Base-by-base conservation (phyloP, 2,113 vertebrate genomes). In the Geococcyx californianus region DNA sequence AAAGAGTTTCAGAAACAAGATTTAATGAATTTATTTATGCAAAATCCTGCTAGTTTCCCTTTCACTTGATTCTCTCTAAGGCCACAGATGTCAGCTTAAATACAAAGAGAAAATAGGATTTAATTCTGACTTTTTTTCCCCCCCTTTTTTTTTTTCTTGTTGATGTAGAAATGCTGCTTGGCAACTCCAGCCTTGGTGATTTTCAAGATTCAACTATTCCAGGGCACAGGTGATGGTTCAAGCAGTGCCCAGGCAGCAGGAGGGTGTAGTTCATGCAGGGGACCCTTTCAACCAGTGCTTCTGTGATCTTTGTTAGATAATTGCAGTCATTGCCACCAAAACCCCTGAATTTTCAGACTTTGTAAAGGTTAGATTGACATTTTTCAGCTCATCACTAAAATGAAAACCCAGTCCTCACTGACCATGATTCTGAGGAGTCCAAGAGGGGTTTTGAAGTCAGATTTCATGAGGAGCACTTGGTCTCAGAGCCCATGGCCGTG, bases 281-380 rank as follows among this genome's bases (percentile, higher is more conserved):
- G 10, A 47, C 52, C 42, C 23, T 56, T 72, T 60, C 45, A 12
- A 36, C 11, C 62, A 78, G 9, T 31, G 23, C 20, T 63, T 33
- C 64, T 42, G 51, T 10, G 3, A 58, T 10, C 8, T 34, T 2
- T 15, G 15, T 52, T n/a, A 49, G 8, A 17, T 20, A 63, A 34
- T 3, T 77, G 10, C 1, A 31, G 9, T 25, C 31, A 36, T 59
- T 52, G 42, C 2, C 9, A 19, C 11, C 6, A 29, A 63, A 66
- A 31, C 1, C 8, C 9, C 8, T 28, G 12, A 40, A 14, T 49
- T 81, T 91, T 49, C n/a, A 45, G 38, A 31, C 58, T 66, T 52
- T 7, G 19, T 8, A 31, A 70, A 38, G 4, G 7, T 0, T 3
- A 38, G 13, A 38, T 47, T 0, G 14, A 3, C 14, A 11, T 31